Percentiles rank a stretch among this genome's conserved stretches.
These are phyloP conservation scores for Brachionichthys hirsutus DNA, from an alignment of 2,113 vertebrate species.

Conservation along the genomic window DNA sequence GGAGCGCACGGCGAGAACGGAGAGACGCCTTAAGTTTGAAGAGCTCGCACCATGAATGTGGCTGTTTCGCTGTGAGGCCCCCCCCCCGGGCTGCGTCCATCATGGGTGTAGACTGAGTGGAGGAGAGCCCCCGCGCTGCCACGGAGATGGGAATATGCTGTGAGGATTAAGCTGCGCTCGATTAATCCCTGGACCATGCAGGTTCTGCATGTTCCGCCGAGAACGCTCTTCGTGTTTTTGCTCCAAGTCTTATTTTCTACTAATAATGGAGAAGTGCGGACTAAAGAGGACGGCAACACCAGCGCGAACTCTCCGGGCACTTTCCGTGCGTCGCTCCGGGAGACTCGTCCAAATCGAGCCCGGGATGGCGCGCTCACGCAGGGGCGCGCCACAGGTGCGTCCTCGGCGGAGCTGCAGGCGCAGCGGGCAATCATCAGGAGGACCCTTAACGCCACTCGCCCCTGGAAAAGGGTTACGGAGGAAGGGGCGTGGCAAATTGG, in stretches of 20 bases:
- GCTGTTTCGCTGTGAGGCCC: background rate
- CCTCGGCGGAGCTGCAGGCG: constrained; percentile 36
- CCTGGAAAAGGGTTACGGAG: constrained; percentile 37
- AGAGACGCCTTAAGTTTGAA: constrained; percentile 42
- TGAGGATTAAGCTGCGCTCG: constrained; percentile 44
- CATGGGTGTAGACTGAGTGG: constrained; percentile 68
- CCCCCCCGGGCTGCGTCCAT: constrained; percentile 6
- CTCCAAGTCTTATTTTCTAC: constrained; percentile 55
- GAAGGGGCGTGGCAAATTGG: constrained; percentile 45
- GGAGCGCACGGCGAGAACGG: background rate
- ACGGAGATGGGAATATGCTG: constrained; percentile 43
- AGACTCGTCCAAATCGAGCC: constrained; percentile 50
- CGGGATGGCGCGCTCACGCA: constrained; percentile 43
- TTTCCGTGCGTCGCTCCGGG: constrained; percentile 49
- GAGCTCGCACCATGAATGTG: constrained; percentile 8
- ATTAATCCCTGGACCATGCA: constrained; percentile 68
- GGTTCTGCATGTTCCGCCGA: constrained; percentile 60
- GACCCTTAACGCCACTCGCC: constrained; percentile 52
- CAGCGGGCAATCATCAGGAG: constrained; percentile 35
- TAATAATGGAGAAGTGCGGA: constrained; percentile 50
- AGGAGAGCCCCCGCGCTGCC: constrained; percentile 19
- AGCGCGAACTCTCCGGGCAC: constrained; percentile 34
- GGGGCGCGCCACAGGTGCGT: constrained; percentile 74
- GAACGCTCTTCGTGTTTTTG: constrained; percentile 63
- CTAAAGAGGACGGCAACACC: constrained; percentile 34